Base-by-base conservation (phyloP, 2,113 vertebrate species). In the Empidonax alnorum region DNA sequence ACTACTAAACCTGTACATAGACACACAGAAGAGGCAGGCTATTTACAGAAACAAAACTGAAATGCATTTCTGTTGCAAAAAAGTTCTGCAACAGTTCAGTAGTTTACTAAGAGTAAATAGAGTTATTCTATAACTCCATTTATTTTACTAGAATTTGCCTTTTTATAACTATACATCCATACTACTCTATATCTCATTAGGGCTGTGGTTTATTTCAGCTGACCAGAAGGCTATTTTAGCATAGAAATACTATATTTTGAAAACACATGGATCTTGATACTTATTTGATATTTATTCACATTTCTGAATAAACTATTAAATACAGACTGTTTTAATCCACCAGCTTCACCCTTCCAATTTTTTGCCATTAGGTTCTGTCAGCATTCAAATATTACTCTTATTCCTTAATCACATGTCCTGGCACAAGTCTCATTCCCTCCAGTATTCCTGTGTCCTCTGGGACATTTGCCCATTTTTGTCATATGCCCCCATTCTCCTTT, bases 381-480 rank as follows among this genome's bases (percentile, higher is more conserved):
- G 39, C 58, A 81, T 86, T 91, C 90, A 83, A 58, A 84, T 61
- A 92, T 77, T 93, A 74, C 63, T 79, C 73, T 77, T 87, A 52
- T 86, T 95, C 74, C 47, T 93, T 84, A 89, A 92, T 89, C 90
- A 93, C 89, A 85, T 85, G 90, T 84, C 75, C 93, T 92, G 77
- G 69, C 67, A 85, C 49, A 66, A 90, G 72, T 15, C 30, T 92
- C 35, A 46, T 58, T 96, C 89, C 73, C 90, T 94, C 61, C 89
- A 87, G 83, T 84, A 93, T 84, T 93, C 88, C 85, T 95, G 2
- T 23, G 82, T 77, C 78, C 96, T 73, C 95, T 62, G 94, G 96
- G 95, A 97, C 58, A 90, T 46, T 21, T 76, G 95, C 96, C 96
- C 94, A 73, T 27, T 96, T 91, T 84, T 96, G 96, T 96, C 90